Evolutionary conservation across 2,113 vertebrate genomes (phyloP), one percentile per base, ranked within the genome.

Genomic region (Paramisgurnus dabryanus): DNA sequence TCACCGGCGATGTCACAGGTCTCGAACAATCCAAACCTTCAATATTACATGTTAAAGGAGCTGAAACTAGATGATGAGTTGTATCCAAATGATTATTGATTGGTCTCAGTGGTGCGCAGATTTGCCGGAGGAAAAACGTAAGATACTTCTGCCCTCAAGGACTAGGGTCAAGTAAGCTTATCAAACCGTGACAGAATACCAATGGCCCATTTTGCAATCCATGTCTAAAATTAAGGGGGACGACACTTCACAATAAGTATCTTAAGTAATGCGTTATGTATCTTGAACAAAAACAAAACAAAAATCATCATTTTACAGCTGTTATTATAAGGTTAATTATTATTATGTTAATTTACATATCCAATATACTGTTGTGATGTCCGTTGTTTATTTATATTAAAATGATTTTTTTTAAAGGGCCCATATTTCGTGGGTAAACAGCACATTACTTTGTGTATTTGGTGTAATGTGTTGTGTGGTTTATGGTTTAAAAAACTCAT

Each of bases 61-160:
- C 64, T 76, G 63, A 43, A 57, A 45, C 34, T 63, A 63, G 74
- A 79, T 67, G 78, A 78, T 63, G 73, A 74, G 73, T 74, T 69
- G 65, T 82, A 82, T 77, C 69, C 72, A 82, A 84, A 83, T 71
- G 63, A 74, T 80, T 80, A 84, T 86, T 80, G 86, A 83, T 81
- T 82, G 76, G 76, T 79, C 72, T 77, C 77, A 17, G 55, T 80
- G 80, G 78, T 69, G 67, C 41, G 18, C 67, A 73, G 50, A 72
- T 72, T 71, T 76, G 77, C 80, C 68, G 34, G 76, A 79, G 80
- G 47, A 69, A 77, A 79, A 76, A 68, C 72, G 71, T 71, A 80
- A 80, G 69, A 76, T 67, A 80, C 74, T 67, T 53, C 76, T 72
- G 45, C 67, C 72, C 67, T 80, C 40, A 49, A 77, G 77, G 72